phyloP scores from a whole-genome alignment of 2,113 vertebrate genomes.

The Sus scrofa region DNA sequence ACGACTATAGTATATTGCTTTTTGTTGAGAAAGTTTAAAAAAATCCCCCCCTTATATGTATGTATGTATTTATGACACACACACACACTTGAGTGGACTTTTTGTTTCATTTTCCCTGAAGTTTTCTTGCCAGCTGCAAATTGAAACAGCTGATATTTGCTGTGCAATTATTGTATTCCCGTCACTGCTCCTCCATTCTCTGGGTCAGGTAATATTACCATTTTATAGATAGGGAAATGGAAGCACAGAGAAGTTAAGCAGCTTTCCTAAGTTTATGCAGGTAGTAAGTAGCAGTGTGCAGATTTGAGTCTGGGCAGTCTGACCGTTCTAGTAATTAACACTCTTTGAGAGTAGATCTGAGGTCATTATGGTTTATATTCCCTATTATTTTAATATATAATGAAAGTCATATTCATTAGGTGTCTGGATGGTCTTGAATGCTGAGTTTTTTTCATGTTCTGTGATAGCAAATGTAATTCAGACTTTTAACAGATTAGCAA shows the following conservation, averaged over 20 bases:
- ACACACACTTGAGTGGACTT: not conserved
- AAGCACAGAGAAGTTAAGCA: not conserved
- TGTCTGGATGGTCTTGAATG: not conserved
- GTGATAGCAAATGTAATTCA: slow-evolving; percentile 9
- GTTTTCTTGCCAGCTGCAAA: slow-evolving; percentile 34
- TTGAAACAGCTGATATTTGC: slow-evolving; percentile 16
- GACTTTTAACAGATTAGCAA: slow-evolving; percentile 12
- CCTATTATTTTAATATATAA: slow-evolving; percentile 32
- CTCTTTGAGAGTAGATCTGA: slow-evolving; percentile 27
- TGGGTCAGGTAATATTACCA: not conserved
- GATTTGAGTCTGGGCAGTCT: not conserved
- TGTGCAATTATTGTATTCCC: not conserved
- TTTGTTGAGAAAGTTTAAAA: slow-evolving; percentile 9
- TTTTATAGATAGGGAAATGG: not conserved
- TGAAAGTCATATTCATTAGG: slow-evolving; percentile 34
- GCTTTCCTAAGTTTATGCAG: not conserved
- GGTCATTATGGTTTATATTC: not conserved
- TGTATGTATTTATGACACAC: not conserved
- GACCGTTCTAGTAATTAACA: not conserved
- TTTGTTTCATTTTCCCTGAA: slow-evolving; percentile 13
- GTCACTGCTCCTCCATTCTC: not conserved
- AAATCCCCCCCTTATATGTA: not conserved
- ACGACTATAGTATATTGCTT: not conserved
- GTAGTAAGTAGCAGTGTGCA: not conserved
- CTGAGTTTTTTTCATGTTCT: slow-evolving; percentile 23